Conservation (phyloP, 2,797 vertebrate genomes). For the Pachyuromys duprasi region DNA sequence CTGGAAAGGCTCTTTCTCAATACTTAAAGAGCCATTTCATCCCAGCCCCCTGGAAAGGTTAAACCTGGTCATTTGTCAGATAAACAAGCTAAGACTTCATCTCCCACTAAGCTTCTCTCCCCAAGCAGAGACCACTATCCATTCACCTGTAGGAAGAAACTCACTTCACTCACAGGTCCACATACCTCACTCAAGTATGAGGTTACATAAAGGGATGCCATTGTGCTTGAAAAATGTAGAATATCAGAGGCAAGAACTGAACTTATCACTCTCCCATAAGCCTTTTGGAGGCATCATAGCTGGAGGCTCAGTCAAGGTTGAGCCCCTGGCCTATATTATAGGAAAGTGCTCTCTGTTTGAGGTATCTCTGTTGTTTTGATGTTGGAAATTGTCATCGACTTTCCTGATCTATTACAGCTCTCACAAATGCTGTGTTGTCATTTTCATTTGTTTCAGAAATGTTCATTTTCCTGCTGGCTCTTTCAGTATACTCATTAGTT, state of each 20-base stretch:
- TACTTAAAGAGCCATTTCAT: slow-evolving; percentile 11
- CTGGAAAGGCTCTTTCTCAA: slow-evolving; percentile 71
- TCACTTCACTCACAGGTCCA: slow-evolving; percentile 53
- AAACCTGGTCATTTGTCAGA: slow-evolving; percentile 76
- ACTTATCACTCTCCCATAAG: slow-evolving; percentile 61
- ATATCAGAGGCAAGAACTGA: slow-evolving; percentile 69
- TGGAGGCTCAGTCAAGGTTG: slow-evolving; percentile 69
- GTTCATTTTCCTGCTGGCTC: not conserved
- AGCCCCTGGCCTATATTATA: slow-evolving; percentile 74
- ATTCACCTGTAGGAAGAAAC: slow-evolving; percentile 76
- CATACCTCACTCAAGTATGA: slow-evolving; percentile 73
- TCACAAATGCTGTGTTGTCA: not conserved
- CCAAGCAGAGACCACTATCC: slow-evolving; percentile 65
- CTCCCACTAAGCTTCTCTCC: slow-evolving; percentile 72
- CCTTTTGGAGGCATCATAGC: slow-evolving; percentile 70
- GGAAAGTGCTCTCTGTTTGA: slow-evolving; percentile 60
- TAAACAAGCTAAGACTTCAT: slow-evolving; percentile 75
- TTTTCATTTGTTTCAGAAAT: not conserved
- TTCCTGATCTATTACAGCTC: not conserved
- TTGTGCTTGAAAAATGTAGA: slow-evolving; percentile 75
- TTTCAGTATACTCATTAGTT: not conserved
- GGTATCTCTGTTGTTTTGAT: not conserved
- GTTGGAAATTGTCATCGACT: not conserved
- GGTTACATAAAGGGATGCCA: slow-evolving; percentile 80
- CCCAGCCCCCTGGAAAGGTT: slow-evolving; percentile 67